phyloP scores from a whole-genome alignment of 2,113 vertebrate genomes.

The Phyllopteryx taeniolatus region DNA sequence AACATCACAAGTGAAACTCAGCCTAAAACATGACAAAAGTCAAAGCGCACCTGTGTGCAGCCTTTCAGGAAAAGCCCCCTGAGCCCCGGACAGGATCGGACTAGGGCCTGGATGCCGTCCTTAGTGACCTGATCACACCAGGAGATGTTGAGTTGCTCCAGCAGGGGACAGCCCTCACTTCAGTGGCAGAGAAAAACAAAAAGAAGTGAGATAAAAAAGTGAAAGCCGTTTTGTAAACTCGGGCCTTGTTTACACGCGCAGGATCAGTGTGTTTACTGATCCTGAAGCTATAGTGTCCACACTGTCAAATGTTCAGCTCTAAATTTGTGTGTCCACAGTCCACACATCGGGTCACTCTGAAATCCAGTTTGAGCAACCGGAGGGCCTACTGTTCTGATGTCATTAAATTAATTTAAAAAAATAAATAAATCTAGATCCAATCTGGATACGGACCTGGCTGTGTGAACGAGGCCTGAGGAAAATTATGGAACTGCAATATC shows the following conservation, averaged over 20 bases:
- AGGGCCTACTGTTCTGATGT: no score
- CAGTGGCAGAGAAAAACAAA: conserved; percentile 1
- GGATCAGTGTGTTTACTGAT: neutral
- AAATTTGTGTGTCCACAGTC: no score
- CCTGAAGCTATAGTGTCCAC: neutral
- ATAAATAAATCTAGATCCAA: neutral
- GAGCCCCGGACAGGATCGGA: conserved; percentile 88
- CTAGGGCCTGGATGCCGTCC: conserved; percentile 95
- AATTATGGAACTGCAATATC: neutral
- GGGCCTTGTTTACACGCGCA: neutral
- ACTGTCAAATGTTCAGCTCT: no score
- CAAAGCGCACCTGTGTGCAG: conserved; percentile 87
- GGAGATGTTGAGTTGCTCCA: conserved; percentile 97
- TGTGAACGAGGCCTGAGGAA: neutral
- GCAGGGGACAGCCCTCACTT: conserved; percentile 94
- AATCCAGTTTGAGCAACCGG: no score
- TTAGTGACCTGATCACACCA: conserved; percentile 99
- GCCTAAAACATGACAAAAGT: neutral
- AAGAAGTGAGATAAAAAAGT: neutral
- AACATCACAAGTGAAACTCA: neutral
- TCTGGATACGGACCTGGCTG: neutral
- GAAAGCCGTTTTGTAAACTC: neutral
- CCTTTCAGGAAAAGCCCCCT: conserved; percentile 93
- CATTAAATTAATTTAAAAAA: neutral
- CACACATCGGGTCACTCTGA: no score